phyloP scores from a whole-genome alignment of 2,797 vertebrate species.

The Rhinichthys osculus region DNA sequence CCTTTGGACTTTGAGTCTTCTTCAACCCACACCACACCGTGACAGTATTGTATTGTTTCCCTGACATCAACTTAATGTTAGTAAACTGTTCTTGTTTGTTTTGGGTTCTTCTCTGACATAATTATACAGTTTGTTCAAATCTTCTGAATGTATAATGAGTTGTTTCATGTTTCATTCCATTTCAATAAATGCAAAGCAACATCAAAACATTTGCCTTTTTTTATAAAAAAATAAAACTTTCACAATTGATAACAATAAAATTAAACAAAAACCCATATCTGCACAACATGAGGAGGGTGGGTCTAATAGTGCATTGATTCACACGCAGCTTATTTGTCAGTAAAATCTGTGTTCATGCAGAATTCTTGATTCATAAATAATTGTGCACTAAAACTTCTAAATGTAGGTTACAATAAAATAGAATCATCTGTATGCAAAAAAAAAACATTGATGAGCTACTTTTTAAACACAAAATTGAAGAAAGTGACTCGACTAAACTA shows the following conservation, averaged over 20 bases:
- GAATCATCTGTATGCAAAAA: background rate
- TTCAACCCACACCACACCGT: too few species aligned
- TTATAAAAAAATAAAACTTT: background rate
- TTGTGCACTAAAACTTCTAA: background rate
- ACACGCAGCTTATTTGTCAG: background rate
- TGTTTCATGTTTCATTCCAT: background rate
- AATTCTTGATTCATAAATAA: background rate
- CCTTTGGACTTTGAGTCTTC: too few species aligned
- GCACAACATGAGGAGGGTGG: background rate
- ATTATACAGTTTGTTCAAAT: background rate
- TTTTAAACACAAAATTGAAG: background rate
- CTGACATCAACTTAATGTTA: background rate
- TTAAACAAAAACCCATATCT: background rate
- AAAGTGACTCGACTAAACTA: background rate
- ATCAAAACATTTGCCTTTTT: background rate
- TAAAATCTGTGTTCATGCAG: background rate
- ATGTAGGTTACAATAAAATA: background rate
- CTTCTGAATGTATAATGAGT: background rate
- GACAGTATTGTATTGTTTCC: background rate
- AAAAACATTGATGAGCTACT: background rate
- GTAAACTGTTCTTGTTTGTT: too few species aligned
- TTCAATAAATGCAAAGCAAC: background rate
- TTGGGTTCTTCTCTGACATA: background rate
- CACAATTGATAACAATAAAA: background rate
- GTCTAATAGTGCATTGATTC: background rate